phyloP scores from a whole-genome alignment of 1,140 invertebrate genomes.

The Bombus picipes region DNA sequence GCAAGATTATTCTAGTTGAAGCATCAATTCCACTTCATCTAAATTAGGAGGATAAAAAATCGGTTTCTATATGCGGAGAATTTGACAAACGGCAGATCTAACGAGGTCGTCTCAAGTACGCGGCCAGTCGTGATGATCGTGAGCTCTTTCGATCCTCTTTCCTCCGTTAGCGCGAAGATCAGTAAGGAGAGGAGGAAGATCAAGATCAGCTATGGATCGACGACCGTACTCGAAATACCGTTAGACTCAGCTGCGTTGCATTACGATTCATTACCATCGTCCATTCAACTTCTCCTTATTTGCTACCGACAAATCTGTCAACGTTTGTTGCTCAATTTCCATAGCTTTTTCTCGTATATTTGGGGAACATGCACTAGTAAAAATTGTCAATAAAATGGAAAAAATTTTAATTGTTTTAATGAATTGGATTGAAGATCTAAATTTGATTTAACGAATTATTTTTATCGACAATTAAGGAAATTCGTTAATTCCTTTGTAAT shows the following conservation, averaged over 20 bases:
- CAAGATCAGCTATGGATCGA: constrained; percentile 52
- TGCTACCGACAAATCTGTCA: neutral
- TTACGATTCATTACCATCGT: constrained; percentile 44
- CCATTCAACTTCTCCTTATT: constrained; percentile 32
- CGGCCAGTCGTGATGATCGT: constrained; percentile 44
- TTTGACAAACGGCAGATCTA: constrained; percentile 38
- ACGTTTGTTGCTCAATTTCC: neutral
- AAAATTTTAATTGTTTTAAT: neutral
- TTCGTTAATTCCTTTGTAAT: constrained; percentile 28
- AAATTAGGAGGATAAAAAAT: neutral
- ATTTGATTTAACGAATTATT: neutral
- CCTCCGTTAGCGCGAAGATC: constrained; percentile 32
- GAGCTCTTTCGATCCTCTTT: constrained; percentile 33
- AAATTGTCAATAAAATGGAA: neutral
- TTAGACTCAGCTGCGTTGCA: constrained; percentile 55
- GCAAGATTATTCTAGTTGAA: neutral
- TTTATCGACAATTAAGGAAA: neutral
- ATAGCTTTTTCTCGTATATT: neutral
- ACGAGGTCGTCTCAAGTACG: constrained; percentile 26
- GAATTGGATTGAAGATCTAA: neutral
- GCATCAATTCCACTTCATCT: neutral
- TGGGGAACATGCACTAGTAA: neutral
- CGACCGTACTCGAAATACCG: constrained; percentile 66
- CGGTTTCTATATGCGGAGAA: neutral
- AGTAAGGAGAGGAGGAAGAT: constrained; percentile 52